Conservation (phyloP, 2,797 vertebrate genomes). For the Sebastes itinus region DNA sequence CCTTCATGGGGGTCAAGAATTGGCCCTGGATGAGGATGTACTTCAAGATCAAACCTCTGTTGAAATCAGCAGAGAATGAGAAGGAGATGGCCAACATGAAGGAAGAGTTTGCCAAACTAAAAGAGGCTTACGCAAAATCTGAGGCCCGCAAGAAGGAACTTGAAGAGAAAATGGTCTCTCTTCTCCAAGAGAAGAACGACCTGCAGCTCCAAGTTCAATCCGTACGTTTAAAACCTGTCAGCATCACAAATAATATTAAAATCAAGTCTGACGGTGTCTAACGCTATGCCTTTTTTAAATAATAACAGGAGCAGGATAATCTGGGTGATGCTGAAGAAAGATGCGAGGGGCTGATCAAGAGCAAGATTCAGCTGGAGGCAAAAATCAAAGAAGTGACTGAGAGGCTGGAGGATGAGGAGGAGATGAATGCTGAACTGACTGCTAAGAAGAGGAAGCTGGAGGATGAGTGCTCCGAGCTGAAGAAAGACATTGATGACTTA, state of each 20-base stretch:
- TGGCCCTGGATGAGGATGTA: conserved; percentile 95
- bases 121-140: conserved; percentile 83
- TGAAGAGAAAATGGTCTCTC: conserved; percentile 84
- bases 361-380: conserved; percentile 87
- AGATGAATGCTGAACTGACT: conserved; percentile 84
- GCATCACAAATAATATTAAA: neutral
- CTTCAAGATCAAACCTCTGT: conserved; percentile 92
- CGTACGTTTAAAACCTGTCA: conserved; percentile 35
- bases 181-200: conserved; percentile 85
- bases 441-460: conserved; percentile 88
- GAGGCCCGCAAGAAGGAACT: conserved; percentile 82
- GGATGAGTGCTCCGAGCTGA: conserved; percentile 87
- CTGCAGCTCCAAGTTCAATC: conserved; percentile 82
- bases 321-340: conserved; percentile 87
- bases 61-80: conserved; percentile 89
- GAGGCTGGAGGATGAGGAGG: conserved; percentile 85
- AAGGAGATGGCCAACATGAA: conserved; percentile 89
- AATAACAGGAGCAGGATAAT: conserved; percentile 84
- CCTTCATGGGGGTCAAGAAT: conserved; percentile 94
- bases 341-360: conserved; percentile 87
- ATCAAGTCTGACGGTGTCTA: neutral
- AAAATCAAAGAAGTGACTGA: conserved; percentile 86
- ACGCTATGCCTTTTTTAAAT: neutral
- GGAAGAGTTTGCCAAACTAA: conserved; percentile 81
- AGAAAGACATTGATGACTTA: conserved; percentile 89